Evolutionary conservation across 2,888 invertebrate genomes (phyloP).

Genomic region (Fragum fragum): DNA sequence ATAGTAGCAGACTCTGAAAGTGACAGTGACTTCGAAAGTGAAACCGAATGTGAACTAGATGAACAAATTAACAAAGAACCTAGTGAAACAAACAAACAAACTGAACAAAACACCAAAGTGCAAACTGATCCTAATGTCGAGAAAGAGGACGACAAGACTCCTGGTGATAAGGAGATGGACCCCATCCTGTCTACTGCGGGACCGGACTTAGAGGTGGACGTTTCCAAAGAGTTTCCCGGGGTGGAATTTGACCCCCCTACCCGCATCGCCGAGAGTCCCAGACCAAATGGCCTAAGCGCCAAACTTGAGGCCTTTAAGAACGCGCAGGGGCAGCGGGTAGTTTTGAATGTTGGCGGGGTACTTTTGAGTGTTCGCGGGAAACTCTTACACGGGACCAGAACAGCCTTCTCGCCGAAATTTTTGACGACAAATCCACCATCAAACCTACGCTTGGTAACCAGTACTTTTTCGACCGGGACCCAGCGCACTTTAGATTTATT

Average conservation of each 20-base stretch:
- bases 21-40: not conserved
- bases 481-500: no score
- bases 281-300: not conserved
- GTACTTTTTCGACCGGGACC: not conserved
- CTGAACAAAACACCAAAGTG: not conserved
- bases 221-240: not conserved
- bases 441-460: not conserved
- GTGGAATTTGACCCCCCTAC: not conserved
- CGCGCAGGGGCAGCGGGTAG: not conserved
- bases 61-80: not conserved
- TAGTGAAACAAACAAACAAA: not conserved
- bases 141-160: not conserved
- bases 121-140: not conserved
- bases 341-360: not conserved
- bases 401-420: not conserved
- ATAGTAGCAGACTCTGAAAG: not conserved
- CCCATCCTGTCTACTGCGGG: not conserved
- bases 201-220: no score
- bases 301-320: not conserved
- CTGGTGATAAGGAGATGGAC: not conserved
- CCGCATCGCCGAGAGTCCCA: not conserved
- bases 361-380: not conserved
- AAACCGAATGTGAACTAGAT: not conserved
- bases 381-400: not conserved
- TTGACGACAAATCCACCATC: not conserved